These are phyloP conservation scores for Agrotis segetum DNA, from an alignment of 2,888 invertebrate species.

Conservation along the genomic window DNA sequence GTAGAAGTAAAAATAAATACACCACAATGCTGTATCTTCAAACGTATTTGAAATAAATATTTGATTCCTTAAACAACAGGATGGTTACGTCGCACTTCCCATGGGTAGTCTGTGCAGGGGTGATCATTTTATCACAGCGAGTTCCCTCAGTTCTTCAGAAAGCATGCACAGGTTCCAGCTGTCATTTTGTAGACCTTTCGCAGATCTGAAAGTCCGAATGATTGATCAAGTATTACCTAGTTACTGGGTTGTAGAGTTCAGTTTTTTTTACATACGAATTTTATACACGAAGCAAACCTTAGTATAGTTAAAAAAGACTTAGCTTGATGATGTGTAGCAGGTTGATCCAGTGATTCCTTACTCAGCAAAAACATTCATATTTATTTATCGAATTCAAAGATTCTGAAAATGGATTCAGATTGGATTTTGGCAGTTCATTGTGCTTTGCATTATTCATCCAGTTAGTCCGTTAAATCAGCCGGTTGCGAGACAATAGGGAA, in stretches of 20 bases:
- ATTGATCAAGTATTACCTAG: no score
- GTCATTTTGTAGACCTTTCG: no score
- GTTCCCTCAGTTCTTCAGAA: no score
- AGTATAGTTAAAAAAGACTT: no score
- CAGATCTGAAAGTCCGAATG: no score
- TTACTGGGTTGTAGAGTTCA: no score
- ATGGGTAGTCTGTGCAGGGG: no score
- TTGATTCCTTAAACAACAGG: background rate
- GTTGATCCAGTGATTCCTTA: slow-evolving; percentile 23
- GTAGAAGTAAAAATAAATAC: background rate
- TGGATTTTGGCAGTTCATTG: slow-evolving; percentile 72
- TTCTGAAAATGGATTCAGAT: slow-evolving; percentile 70
- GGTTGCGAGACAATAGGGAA: slow-evolving; percentile 67
- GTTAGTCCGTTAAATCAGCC: slow-evolving; percentile 72
- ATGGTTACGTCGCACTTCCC: no score
- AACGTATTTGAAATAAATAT: slow-evolving; percentile 5
- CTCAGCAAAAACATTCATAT: slow-evolving; percentile 56
- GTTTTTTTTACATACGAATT: no score
- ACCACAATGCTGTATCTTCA: background rate
- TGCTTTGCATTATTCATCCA: slow-evolving; percentile 74
- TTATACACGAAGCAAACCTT: no score
- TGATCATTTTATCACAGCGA: no score
- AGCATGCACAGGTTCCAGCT: no score
- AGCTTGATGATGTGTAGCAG: background rate
- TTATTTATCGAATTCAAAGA: slow-evolving; percentile 63